phyloP scores from a whole-genome alignment of 92 coral and sea anemone species.

The Scolanthus callimorphus region DNA sequence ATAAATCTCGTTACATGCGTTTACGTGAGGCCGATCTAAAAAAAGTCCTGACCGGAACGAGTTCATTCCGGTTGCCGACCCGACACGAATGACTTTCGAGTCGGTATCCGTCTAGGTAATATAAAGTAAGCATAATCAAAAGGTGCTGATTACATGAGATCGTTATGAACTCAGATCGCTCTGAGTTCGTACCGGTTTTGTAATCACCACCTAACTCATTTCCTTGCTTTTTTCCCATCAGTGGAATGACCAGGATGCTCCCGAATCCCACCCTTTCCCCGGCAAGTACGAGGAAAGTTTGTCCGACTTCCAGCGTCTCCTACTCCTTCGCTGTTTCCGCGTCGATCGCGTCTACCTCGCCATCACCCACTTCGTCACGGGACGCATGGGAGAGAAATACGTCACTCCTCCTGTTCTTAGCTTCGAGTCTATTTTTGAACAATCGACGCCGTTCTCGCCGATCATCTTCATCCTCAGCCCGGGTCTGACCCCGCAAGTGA shows the following conservation, averaged over 20 bases:
- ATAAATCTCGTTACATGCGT: too few species aligned
- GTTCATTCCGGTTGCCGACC: neutral
- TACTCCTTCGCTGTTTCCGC: conserved; percentile 94
- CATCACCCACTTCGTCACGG: conserved; percentile 96
- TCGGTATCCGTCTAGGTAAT: too few species aligned
- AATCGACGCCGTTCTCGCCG: conserved; percentile 92
- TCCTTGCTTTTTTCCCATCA: conserved; percentile 11
- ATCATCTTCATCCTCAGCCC: conserved; percentile 98
- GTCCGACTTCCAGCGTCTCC: conserved; percentile 93
- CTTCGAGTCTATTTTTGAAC: conserved; percentile 96
- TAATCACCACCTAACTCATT: neutral
- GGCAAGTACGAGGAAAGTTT: conserved; percentile 87
- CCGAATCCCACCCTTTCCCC: conserved; percentile 91
- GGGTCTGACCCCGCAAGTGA: conserved; percentile 99
- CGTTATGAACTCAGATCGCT: too few species aligned
- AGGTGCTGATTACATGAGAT: too few species aligned
- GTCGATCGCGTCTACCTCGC: conserved; percentile 98
- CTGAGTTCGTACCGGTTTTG: too few species aligned
- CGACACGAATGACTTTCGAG: too few species aligned
- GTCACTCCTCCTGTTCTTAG: conserved; percentile 99
- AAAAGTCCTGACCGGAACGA: too few species aligned
- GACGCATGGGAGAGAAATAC: conserved; percentile 98
- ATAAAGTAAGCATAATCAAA: too few species aligned
- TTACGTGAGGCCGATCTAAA: too few species aligned
- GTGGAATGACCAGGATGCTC: conserved; percentile 96